Conservation (phyloP, 2,113 vertebrate species). For the Dromaius novaehollandiae region DNA sequence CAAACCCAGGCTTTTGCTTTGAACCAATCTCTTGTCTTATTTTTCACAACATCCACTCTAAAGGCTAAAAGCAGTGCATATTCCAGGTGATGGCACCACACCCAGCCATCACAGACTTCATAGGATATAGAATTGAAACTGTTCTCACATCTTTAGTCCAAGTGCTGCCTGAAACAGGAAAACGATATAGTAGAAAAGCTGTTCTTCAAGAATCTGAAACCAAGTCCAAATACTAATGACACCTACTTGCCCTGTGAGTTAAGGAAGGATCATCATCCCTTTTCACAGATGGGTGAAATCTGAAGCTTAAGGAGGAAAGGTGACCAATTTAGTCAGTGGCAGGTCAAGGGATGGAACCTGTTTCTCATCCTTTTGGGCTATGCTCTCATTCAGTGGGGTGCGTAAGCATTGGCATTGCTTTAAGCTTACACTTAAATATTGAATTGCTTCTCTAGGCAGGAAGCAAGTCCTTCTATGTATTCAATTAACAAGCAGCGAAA, state of each 20-base stretch:
- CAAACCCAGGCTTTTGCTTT: neutral
- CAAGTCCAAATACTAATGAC: neutral
- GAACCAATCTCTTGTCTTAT: neutral
- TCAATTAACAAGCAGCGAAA: neutral
- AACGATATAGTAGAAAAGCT: neutral
- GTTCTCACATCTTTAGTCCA: neutral
- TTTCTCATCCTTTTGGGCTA: neutral
- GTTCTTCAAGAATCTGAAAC: constrained; percentile 20
- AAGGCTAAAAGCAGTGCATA: neutral
- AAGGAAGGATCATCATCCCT: neutral
- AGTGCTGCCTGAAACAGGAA: neutral
- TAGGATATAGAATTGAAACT: neutral
- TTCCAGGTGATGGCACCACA: neutral
- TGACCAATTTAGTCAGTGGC: neutral
- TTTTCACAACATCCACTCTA: neutral
- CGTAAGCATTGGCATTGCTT: neutral
- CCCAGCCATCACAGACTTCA: neutral
- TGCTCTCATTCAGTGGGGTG: neutral
- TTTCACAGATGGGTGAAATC: constrained; percentile 23
- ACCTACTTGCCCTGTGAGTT: constrained; percentile 23
- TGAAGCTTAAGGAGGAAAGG: neutral
- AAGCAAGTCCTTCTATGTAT: neutral
- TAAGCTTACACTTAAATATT: neutral
- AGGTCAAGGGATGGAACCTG: neutral
- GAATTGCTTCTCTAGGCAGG: neutral